Base-by-base conservation (phyloP, 1,140 invertebrate species). In the Drosophila bocqueti region DNA sequence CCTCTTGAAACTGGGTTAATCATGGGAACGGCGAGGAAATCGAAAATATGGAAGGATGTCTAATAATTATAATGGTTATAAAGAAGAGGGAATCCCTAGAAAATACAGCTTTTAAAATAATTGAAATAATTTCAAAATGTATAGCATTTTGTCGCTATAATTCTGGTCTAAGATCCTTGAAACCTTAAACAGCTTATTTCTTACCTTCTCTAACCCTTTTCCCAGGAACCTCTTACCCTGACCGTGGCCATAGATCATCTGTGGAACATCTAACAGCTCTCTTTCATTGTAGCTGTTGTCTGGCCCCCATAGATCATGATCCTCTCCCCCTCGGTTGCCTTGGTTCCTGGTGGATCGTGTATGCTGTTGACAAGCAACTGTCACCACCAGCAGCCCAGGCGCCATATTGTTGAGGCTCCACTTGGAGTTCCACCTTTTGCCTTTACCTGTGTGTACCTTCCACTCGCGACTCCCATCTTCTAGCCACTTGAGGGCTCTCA, bases 291-390 rank as follows among this genome's bases (percentile, higher is more conserved):
- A 73, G 38, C 57, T 68, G 11, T 77, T 77, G 49, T 68, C 65
- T 61, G 50, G 75, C 50, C 43, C 43, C 43, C 75, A 77, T 77
- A 77, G 75, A 77, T 77, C 75, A 77, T 55, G 75, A 69, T 68
- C 66, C 42, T 43, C 74, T 45, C 21, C 36, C 59, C 18, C 49
- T 55, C n/a, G 60, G 69, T 40, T 54, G 43, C 16, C 36, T 24
- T 15, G 59, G 52, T 42, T 31, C 52, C 52, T 18, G 13, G 43
- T 40, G 63, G 67, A 45, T 68, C 77, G 83, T 79, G 76, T 76
- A 79, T 79, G 58, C 73, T 91, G 81, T 76, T 87, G 86, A 87
- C 86, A 87, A 67, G 81, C 58, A 73, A 90, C 84, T 87, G 84
- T 87, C 84, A 87, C 84, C 83, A 89, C 83, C 84, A 85, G 62